These are phyloP conservation scores for Tricholauxania praeusta DNA, from an alignment of 2,888 invertebrate species.

Conservation along the genomic window DNA sequence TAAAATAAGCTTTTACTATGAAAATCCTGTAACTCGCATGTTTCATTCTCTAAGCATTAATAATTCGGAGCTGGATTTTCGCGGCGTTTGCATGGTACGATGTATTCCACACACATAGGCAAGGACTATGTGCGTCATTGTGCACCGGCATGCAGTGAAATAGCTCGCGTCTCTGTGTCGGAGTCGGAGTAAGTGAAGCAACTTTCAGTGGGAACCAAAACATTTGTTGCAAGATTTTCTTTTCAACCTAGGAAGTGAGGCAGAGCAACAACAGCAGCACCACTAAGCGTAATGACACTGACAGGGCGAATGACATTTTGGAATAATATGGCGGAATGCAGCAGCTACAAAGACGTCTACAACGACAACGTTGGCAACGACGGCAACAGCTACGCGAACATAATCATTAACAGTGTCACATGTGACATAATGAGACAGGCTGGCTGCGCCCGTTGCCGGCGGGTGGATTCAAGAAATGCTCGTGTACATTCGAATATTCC, in stretches of 20 bases:
- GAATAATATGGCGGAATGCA: slow-evolving; percentile 35
- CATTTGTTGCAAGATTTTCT: slow-evolving; percentile 60
- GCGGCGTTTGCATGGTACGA: neutral
- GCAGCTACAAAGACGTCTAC: slow-evolving; percentile 11
- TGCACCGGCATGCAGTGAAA: neutral
- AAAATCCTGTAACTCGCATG: neutral
- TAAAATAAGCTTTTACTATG: neutral
- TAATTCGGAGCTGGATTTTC: slow-evolving; percentile 5
- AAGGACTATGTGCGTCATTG: slow-evolving; percentile 6
- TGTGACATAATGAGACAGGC: slow-evolving; percentile 65
- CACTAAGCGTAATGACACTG: slow-evolving; percentile 26
- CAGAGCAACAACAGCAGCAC: too few relatives aligned
- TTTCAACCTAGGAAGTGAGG: neutral
- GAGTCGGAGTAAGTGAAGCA: slow-evolving; percentile 4
- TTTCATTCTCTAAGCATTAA: slow-evolving; percentile 14
- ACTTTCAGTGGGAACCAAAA: slow-evolving; percentile 58
- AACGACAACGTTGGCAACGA: neutral
- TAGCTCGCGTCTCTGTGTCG: neutral
- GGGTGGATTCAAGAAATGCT: neutral
- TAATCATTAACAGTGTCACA: slow-evolving; percentile 66
- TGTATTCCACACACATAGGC: slow-evolving; percentile 3
- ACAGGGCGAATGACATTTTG: slow-evolving; percentile 32
- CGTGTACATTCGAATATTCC: neutral
- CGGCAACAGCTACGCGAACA: slow-evolving; percentile 28
- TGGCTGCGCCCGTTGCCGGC: slow-evolving; percentile 53